These are phyloP conservation scores for Pica pica DNA, from an alignment of 2,113 vertebrate species.

Conservation along the genomic window DNA sequence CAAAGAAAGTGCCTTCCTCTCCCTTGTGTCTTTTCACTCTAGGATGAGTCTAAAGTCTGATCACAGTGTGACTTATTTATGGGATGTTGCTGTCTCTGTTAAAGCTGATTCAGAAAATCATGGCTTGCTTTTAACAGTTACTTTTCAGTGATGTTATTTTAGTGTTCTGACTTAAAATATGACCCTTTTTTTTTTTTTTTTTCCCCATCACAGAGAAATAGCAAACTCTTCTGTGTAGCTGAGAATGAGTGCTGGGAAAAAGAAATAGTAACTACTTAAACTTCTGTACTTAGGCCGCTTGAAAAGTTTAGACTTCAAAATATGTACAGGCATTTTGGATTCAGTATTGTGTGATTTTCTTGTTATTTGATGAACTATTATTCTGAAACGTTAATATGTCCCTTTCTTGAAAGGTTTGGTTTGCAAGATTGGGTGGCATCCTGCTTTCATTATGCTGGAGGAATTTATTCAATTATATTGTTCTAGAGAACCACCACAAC, in stretches of 20 bases:
- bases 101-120: not conserved
- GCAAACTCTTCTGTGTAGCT: not conserved
- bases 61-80: not conserved
- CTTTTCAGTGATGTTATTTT: not conserved
- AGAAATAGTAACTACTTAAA: not conserved
- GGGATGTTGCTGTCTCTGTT: not conserved
- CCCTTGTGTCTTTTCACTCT: not conserved
- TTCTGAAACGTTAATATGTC: not conserved
- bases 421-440: not conserved
- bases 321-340: not conserved
- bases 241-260: not conserved
- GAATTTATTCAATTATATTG: not conserved
- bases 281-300: not conserved
- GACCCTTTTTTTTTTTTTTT: too few relatives aligned
- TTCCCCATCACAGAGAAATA: not conserved
- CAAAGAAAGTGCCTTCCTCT: not conserved
- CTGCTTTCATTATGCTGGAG: not conserved
- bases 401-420: not conserved
- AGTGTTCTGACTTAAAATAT: not conserved
- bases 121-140: not conserved
- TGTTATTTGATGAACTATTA: not conserved
- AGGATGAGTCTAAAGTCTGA: not conserved
- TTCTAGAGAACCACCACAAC: not conserved
- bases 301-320: not conserved
- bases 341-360: not conserved